Percentiles rank a stretch among this genome's conserved stretches.
Conservation (phyloP, 2,113 vertebrate genomes). For the Hipposideros armiger region DNA sequence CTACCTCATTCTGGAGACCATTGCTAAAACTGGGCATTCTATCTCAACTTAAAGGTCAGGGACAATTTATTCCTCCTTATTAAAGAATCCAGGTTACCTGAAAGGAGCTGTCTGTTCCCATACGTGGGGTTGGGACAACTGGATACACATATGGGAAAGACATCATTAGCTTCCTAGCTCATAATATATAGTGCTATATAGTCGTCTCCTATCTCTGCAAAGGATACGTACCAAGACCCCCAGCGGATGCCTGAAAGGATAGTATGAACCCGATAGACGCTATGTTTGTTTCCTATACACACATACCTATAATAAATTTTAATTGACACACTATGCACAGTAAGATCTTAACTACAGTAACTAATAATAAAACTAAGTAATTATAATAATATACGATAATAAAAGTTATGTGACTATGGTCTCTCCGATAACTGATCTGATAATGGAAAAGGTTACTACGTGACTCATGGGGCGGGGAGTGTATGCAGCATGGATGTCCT, state of each 20-base stretch:
- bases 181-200: rapidly evolving
- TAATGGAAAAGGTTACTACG: neutral
- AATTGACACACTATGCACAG: neutral
- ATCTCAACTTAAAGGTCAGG: constrained; percentile 50
- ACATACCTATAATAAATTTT: neutral
- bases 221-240: neutral
- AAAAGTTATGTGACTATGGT: neutral
- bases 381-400: neutral
- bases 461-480: neutral
- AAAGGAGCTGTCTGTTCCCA: neutral
- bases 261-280: neutral
- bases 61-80: constrained; percentile 31
- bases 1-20: neutral
- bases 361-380: neutral
- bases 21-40: neutral
- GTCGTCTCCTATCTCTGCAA: neutral
- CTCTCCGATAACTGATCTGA: neutral
- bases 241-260: neutral
- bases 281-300: neutral
- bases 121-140: neutral
- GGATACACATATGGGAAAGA: neutral
- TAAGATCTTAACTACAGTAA: neutral
- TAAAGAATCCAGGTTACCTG: constrained; percentile 28
- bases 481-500: neutral
- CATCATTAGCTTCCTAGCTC: neutral